Percentiles rank a stretch among this genome's conserved stretches.
Evolutionary conservation across 2,797 vertebrate genomes (phyloP).

Genomic region (Meda fulgida): DNA sequence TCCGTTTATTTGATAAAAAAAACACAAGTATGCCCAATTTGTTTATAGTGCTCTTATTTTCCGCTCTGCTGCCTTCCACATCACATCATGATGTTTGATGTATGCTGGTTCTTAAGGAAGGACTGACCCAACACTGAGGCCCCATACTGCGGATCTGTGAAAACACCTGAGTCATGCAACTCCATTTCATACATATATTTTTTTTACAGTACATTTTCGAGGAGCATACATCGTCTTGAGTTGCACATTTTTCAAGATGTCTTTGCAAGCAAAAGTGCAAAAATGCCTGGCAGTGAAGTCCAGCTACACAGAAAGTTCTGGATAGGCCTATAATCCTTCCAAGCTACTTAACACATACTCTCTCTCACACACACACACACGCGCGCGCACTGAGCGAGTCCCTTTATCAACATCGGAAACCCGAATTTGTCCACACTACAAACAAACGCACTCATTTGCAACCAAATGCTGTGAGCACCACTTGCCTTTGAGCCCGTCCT

Average conservation of each 20-base stretch:
- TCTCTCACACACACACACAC: not conserved
- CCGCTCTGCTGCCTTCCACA: conserved; percentile 6
- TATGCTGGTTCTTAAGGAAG: conserved; percentile 24
- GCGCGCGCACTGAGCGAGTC: not conserved
- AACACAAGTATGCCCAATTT: not conserved
- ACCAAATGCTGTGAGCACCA: conserved; percentile 30
- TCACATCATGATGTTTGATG: conserved; percentile 31
- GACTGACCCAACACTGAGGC: conserved; percentile 26
- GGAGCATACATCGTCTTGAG: not conserved
- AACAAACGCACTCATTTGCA: conserved; percentile 29
- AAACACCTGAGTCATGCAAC: conserved; percentile 44
- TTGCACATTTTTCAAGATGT: conserved; percentile 16
- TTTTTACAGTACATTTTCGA: not conserved
- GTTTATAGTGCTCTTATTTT: not conserved
- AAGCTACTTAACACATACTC: conserved; percentile 39
- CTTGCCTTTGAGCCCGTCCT: conserved; percentile 50
- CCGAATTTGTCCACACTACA: not conserved
- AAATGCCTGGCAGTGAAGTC: conserved; percentile 11
- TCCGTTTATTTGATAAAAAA: too few relatives aligned
- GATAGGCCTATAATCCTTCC: conserved; percentile 24
- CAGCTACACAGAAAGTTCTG: not conserved
- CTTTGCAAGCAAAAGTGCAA: not conserved
- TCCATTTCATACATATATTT: not conserved
- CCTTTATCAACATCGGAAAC: conserved; percentile 35
- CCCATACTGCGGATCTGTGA: conserved; percentile 25